Percentiles rank a stretch among this genome's conserved stretches.
Evolutionary conservation across 2,888 invertebrate genomes (phyloP).

Genomic region (Spisula subtruncata): DNA sequence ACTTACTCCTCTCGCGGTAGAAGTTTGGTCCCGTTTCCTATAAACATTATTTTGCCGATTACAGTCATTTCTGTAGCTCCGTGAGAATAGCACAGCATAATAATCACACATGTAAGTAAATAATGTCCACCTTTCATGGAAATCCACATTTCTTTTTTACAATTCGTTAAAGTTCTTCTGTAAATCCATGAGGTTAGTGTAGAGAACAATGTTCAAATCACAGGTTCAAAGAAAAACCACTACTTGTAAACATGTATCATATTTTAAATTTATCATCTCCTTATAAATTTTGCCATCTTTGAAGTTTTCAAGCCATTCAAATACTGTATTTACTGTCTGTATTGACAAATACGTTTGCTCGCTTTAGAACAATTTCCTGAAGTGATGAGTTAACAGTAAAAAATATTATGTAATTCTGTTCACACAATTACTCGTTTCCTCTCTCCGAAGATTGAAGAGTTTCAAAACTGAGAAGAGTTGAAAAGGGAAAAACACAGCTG

Average conservation of each 20-base stretch:
- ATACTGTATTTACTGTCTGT: not conserved
- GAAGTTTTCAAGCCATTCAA: conserved; percentile 35
- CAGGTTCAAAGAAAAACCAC: conserved; percentile 10
- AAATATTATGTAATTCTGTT: not conserved
- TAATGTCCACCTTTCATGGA: not conserved
- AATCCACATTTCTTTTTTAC: conserved; percentile 39
- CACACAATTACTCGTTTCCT: not conserved
- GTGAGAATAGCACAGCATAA: conserved; percentile 20
- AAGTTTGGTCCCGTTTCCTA: conserved; percentile 51
- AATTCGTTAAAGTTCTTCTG: not conserved
- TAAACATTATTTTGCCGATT: conserved; percentile 43
- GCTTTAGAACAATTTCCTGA: conserved; percentile 11
- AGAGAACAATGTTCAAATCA: conserved; percentile 3
- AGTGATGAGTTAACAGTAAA: not conserved
- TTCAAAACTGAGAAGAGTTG: not conserved
- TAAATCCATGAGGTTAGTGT: conserved; percentile 38
- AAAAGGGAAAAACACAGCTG: not conserved
- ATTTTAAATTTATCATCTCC: not conserved
- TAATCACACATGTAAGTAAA: conserved; percentile 24
- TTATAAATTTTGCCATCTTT: conserved; percentile 35
- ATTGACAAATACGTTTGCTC: conserved; percentile 1
- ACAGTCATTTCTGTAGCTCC: conserved; percentile 39
- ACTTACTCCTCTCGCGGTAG: conserved; percentile 43
- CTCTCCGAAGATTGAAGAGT: not conserved
- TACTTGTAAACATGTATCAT: not conserved